Evolutionary conservation across 2,888 invertebrate genomes (phyloP).

Genomic region (Vesta saturnalis): DNA sequence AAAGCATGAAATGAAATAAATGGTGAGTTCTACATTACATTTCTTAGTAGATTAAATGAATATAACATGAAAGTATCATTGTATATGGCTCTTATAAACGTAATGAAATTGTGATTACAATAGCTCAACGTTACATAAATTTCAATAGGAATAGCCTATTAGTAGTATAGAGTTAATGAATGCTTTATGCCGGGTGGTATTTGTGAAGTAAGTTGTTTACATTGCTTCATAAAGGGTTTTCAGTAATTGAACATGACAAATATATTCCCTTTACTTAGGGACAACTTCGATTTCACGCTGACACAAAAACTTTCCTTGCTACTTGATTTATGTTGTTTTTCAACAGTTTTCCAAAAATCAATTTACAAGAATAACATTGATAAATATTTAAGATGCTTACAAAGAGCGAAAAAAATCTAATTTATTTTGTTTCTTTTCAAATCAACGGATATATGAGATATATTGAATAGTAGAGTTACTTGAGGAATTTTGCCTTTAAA

Average conservation of each 20-base stretch:
- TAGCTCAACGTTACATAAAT: too few species aligned
- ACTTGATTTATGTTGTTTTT: constrained; percentile 7
- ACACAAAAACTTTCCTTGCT: constrained; percentile 1
- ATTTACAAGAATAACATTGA: constrained; percentile 3
- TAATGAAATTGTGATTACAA: too few species aligned
- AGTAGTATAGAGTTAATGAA: too few species aligned
- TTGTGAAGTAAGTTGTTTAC: background rate
- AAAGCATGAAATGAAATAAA: too few species aligned
- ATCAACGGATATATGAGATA: background rate
- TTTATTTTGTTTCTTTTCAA: background rate
- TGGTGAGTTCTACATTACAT: too few species aligned
- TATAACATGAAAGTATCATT: too few species aligned
- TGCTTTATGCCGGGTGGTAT: too few species aligned
- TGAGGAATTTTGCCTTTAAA: constrained; percentile 1
- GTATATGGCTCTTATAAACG: too few species aligned
- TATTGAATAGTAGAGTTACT: background rate
- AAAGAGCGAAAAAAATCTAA: background rate
- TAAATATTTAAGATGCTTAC: constrained; percentile 1
- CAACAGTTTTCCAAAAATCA: background rate
- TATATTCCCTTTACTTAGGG: background rate
- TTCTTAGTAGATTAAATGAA: too few species aligned
- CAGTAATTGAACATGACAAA: background rate
- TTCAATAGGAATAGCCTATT: too few species aligned
- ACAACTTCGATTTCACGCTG: background rate
- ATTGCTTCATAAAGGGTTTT: background rate